Conservation (phyloP, 2,888 invertebrate genomes). For the Cetonia aurata region DNA sequence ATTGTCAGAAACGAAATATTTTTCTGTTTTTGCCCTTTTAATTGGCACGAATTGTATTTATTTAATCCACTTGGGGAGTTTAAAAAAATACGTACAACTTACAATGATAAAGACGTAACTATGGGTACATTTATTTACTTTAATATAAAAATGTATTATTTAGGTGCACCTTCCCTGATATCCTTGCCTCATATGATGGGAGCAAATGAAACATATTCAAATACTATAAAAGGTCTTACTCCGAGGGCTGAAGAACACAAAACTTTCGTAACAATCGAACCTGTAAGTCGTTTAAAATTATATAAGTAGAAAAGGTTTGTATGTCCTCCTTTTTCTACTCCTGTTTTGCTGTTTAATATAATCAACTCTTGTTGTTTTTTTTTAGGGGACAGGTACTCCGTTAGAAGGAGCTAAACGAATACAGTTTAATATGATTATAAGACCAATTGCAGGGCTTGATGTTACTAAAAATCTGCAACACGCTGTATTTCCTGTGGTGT, state of each 20-base stretch:
- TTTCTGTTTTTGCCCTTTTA: too few species aligned
- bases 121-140: too few species aligned
- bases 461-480: constrained; percentile 67
- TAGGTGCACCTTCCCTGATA: constrained; percentile 78
- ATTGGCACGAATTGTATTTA: too few species aligned
- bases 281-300: constrained; percentile 69
- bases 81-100: too few species aligned
- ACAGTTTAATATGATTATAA: constrained; percentile 76
- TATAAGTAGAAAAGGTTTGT: too few species aligned
- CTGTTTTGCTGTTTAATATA: too few species aligned
- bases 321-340: too few species aligned
- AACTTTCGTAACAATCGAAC: constrained; percentile 78
- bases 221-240: constrained; percentile 72
- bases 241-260: constrained; percentile 73
- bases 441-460: constrained; percentile 67
- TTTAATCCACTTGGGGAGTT: too few species aligned
- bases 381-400: constrained; percentile 73
- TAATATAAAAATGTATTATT: background rate
- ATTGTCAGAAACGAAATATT: too few species aligned
- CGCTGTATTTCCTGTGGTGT: constrained; percentile 72
- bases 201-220: constrained; percentile 64
- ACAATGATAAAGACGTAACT: too few species aligned
- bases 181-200: constrained; percentile 79
- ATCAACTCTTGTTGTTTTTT: constrained; percentile 11
- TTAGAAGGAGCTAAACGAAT: constrained; percentile 73